Conservation (phyloP, 35 echinoderm and acorn worm genomes). For the Strongylocentrotus purpuratus region DNA sequence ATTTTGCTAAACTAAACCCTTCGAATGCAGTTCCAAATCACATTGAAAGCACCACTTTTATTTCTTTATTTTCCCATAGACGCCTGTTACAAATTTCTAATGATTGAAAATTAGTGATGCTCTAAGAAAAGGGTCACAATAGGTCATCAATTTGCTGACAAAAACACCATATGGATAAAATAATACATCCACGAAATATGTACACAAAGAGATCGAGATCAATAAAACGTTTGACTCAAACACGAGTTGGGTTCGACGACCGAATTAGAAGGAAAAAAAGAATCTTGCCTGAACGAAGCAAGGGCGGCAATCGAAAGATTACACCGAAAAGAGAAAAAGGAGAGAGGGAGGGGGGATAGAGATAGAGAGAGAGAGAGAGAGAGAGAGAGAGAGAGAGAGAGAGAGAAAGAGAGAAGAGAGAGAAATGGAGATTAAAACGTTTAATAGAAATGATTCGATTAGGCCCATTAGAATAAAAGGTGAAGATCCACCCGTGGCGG, state of each 20-base stretch:
- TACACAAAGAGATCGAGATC: background rate
- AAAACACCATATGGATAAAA: background rate
- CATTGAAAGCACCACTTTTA: no score
- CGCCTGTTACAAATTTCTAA: no score
- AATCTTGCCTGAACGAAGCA: background rate
- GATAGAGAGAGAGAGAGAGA: no score
- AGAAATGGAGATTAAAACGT: slow-evolving; percentile 1
- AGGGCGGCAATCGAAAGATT: background rate
- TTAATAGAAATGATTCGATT: slow-evolving; percentile 44
- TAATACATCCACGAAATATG: background rate
- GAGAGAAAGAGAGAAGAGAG: background rate
- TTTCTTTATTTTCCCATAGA: no score
- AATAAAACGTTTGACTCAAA: background rate
- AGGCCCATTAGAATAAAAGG: slow-evolving; percentile 44
- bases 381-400: no score
- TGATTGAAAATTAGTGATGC: background rate
- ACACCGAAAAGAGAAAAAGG: background rate
- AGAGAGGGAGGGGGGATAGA: background rate
- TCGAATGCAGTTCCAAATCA: no score
- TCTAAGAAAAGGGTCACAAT: background rate
- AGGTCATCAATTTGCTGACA: background rate
- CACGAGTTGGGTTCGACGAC: background rate
- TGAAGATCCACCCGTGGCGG: slow-evolving; percentile 24
- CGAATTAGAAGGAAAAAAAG: background rate
- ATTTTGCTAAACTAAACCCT: no score